Evolutionary conservation across 64 coral and sea anemone species (phyloP).

Genomic region (Porites australiensis): DNA sequence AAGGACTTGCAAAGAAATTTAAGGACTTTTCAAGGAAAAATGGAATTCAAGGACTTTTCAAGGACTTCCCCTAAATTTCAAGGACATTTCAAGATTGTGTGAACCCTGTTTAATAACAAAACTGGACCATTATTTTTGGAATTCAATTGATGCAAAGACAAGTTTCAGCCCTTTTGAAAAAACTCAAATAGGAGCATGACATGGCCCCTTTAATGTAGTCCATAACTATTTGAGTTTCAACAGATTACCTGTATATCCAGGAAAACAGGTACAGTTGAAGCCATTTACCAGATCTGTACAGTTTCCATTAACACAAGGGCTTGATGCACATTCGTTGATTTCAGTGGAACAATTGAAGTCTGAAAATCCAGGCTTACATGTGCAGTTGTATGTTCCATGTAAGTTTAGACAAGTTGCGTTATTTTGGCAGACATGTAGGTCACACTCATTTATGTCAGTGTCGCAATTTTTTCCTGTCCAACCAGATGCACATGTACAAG

Average conservation of each 20-base stretch:
- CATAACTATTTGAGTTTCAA: too few species aligned
- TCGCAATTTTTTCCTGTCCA: conserved; percentile 65
- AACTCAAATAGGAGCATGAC: too few species aligned
- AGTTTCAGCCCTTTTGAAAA: too few species aligned
- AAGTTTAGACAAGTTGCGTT: conserved; percentile 70
- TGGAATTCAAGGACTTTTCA: too few species aligned
- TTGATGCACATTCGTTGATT: conserved; percentile 73
- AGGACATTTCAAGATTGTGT: too few species aligned
- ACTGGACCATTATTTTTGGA: too few species aligned
- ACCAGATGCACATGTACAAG: conserved; percentile 67
- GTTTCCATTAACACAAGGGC: conserved; percentile 68
- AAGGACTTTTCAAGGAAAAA: too few species aligned
- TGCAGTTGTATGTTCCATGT: conserved; percentile 66
- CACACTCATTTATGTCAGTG: conserved; percentile 82
- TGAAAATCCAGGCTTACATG: conserved; percentile 71
- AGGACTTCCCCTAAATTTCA: too few species aligned
- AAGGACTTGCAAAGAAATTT: too few species aligned
- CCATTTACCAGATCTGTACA: conserved; percentile 85
- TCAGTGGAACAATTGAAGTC: conserved; percentile 77
- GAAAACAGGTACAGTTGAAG: conserved; percentile 73
- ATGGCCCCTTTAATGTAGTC: too few species aligned
- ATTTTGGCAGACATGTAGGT: conserved; percentile 66
- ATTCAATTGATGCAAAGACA: too few species aligned
- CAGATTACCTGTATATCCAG: conserved; percentile 65
- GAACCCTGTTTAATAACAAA: too few species aligned